Conservation (phyloP, 37 sponge, comb jelly and placozoan genomes). For the Hexactinellida sp. region DNA sequence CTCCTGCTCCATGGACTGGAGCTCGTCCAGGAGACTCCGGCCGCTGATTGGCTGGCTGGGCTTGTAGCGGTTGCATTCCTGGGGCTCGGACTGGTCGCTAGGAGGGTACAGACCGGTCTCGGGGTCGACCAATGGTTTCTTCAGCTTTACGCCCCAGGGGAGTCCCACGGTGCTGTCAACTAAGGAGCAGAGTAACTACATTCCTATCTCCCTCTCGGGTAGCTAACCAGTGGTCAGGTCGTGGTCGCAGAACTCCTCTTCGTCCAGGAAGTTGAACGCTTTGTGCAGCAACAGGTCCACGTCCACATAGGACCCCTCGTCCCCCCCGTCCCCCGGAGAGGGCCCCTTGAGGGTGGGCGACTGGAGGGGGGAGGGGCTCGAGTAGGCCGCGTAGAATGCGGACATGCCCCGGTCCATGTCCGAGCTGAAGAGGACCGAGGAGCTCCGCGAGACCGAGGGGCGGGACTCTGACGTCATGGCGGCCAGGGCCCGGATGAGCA, state of each 20-base stretch:
- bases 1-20: background rate
- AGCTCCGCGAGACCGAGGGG: background rate
- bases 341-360: background rate
- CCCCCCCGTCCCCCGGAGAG: background rate
- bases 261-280: slow-evolving; percentile 10
- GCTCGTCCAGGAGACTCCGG: background rate
- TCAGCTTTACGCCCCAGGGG: slow-evolving; percentile 1
- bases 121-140: background rate
- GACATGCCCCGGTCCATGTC: background rate
- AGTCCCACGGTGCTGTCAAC: slow-evolving; percentile 1
- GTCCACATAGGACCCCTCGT: background rate
- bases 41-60: background rate
- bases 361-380: background rate
- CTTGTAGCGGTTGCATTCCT: background rate
- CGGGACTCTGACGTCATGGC: background rate
- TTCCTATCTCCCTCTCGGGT: background rate
- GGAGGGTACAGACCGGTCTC: background rate
- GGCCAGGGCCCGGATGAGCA: background rate
- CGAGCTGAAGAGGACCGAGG: slow-evolving; percentile 1
- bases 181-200: background rate
- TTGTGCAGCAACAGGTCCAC: background rate
- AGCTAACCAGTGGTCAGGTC: background rate
- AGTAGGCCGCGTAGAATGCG: background rate
- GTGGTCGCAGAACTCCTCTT: background rate
- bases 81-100: background rate